Percentiles rank a stretch among this genome's conserved stretches.
phyloP scores from a whole-genome alignment of 2,888 invertebrate genomes.

The Sarcophaga variegata region DNA sequence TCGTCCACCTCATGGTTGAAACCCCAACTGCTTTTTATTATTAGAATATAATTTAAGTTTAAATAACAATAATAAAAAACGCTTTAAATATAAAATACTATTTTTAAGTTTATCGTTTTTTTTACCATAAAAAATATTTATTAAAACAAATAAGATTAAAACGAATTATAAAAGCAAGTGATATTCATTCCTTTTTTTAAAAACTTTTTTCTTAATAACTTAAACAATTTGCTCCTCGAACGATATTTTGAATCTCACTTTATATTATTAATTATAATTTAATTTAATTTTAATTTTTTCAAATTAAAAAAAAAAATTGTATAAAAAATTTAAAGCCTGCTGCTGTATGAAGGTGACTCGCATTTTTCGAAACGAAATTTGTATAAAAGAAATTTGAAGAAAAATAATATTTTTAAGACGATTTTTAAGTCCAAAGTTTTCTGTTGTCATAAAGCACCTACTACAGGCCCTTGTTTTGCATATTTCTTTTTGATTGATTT shows the following conservation, averaged over 20 bases:
- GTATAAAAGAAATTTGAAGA: too few relatives aligned
- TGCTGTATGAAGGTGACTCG: too few relatives aligned
- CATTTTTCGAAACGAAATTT: too few relatives aligned
- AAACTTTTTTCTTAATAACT: conserved; percentile 10
- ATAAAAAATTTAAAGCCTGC: too few relatives aligned
- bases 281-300: conserved; percentile 38
- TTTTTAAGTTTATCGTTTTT: not conserved
- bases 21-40: conserved; percentile 6
- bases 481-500: too few relatives aligned
- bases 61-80: not conserved
- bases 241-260: conserved; percentile 43
- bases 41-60: not conserved
- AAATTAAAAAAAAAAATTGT: too few relatives aligned
- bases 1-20: not conserved
- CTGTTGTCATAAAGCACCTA: too few relatives aligned
- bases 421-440: too few relatives aligned
- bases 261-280: conserved; percentile 9
- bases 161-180: conserved; percentile 65
- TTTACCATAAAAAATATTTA: conserved; percentile 43
- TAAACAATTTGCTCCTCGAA: not conserved
- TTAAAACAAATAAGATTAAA: conserved; percentile 33
- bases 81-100: not conserved
- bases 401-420: too few relatives aligned
- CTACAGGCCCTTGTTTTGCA: too few relatives aligned
- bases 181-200: conserved; percentile 71